Base-by-base conservation (phyloP, 2,113 vertebrate species). In the Actenoides hombroni region DNA sequence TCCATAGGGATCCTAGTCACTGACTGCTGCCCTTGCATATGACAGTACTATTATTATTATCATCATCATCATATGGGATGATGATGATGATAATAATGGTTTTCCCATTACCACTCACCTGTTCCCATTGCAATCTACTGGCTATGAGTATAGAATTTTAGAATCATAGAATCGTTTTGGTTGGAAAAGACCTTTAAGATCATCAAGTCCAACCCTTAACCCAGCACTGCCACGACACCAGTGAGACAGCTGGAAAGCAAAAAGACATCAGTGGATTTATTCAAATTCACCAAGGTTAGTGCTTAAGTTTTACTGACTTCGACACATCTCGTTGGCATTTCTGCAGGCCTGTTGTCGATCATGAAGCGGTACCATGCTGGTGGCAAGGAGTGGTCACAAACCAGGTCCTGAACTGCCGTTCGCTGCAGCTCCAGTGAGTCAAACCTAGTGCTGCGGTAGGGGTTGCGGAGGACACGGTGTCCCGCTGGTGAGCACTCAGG, bases 261-360 rank as follows among this genome's bases (percentile, higher is more conserved):
- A 92, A 5, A 11, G 3, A 24, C 25, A 12, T 9, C 6, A 5
- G 17, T 49, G 6, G 37, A 7, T 33, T 64, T 13, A 10, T 53
- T 39, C 11, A 48, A 16, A 3, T 51, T 49, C 13, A n/a, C 26
- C 13, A 4, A 23, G 44, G 28, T n/a, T 40, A 69, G 12, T 1
- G 21, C n/a, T 57, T 31, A 10, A 14, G 23, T 25, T 81, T 59
- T 95, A 80, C 96, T 97, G 85, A 99, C 99, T 98, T 99, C 98
- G 18, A 99, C 98, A 91, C 99, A 99, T 86, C 97, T 97, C 8
- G 98, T 99, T 81, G 99, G 99, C 98, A 99, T 99, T 88, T 98
- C 97, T 7, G 98, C 99, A 2, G 98, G 98, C 88, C 97, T 98
- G 87, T 98, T 97, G 94, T 98, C 96, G 40, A 99, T 98, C 97